phyloP scores from a whole-genome alignment of 2,113 vertebrate genomes.

The Poeciliopsis occidentalis region DNA sequence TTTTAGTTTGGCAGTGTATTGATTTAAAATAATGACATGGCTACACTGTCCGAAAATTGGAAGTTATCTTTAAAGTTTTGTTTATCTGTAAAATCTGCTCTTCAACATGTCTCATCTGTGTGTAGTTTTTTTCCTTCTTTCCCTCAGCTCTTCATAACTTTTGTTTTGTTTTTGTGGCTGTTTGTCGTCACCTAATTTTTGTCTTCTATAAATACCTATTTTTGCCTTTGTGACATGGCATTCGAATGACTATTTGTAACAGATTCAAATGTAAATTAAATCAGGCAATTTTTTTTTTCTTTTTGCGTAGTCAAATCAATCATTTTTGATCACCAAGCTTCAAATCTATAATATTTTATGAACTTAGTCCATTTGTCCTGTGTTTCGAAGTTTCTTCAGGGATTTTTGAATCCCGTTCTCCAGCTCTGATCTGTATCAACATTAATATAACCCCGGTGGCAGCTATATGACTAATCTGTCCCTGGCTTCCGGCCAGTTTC shows the following conservation, averaged over 20 bases:
- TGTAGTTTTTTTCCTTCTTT: neutral
- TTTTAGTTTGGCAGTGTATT: neutral
- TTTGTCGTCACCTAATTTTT: too few species aligned
- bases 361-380: neutral
- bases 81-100: neutral
- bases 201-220: too few species aligned
- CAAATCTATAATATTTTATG: neutral
- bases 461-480: conserved; percentile 20
- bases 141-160: too few species aligned
- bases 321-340: neutral
- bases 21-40: neutral
- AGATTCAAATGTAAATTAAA: neutral
- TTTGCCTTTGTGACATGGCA: too few species aligned
- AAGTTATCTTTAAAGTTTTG: too few species aligned
- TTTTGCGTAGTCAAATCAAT: neutral
- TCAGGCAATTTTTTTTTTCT: neutral
- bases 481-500: neutral
- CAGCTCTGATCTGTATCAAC: conserved; percentile 4
- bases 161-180: too few species aligned
- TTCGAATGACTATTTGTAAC: neutral
- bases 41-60: neutral
- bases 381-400: neutral
- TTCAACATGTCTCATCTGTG: neutral
- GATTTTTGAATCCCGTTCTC: too few species aligned
- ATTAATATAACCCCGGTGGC: neutral